Percentiles rank a stretch among this genome's conserved stretches.
These are phyloP conservation scores for Epizoanthus rinbou DNA, from an alignment of 92 coral and sea anemone genomes.

Conservation along the genomic window DNA sequence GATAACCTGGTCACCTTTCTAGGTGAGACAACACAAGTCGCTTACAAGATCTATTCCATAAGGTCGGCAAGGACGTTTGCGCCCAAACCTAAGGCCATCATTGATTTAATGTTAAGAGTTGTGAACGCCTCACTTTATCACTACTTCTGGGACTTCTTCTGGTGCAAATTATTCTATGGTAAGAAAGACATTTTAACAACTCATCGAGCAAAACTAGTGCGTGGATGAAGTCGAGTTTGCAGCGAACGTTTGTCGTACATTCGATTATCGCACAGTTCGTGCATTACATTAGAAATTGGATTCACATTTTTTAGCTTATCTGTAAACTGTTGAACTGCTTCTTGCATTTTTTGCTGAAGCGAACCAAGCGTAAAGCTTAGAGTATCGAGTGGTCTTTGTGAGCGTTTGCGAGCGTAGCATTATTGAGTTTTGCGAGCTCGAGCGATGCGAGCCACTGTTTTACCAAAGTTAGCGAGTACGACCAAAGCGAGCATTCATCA, in stretches of 20 bases:
- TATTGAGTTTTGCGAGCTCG: too few relatives aligned
- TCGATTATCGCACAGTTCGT: too few relatives aligned
- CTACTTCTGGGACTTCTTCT: constrained; percentile 33
- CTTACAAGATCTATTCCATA: constrained; percentile 32
- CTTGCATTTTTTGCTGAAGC: too few relatives aligned
- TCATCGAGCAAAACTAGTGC: constrained; percentile 11
- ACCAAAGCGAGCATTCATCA: too few relatives aligned
- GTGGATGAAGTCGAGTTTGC: not conserved
- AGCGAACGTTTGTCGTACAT: not conserved
- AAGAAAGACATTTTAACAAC: constrained; percentile 25
- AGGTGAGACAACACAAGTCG: constrained; percentile 28
- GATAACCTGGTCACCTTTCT: constrained; percentile 16
- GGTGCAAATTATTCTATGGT: constrained; percentile 28
- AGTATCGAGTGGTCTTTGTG: too few relatives aligned
- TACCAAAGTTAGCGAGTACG: too few relatives aligned
- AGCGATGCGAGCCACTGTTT: too few relatives aligned
- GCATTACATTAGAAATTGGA: not conserved
- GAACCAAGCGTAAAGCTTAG: too few relatives aligned
- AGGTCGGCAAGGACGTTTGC: not conserved
- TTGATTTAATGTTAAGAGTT: constrained; percentile 20
- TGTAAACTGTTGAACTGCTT: too few relatives aligned
- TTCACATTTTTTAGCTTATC: too few relatives aligned
- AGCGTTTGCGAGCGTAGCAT: too few relatives aligned
- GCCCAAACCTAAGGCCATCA: not conserved
- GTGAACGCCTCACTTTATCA: constrained; percentile 25